Evolutionary conservation across 2,888 invertebrate genomes (phyloP), one percentile per base, ranked within the genome.

Genomic region (Neoitamus cyanurus): DNA sequence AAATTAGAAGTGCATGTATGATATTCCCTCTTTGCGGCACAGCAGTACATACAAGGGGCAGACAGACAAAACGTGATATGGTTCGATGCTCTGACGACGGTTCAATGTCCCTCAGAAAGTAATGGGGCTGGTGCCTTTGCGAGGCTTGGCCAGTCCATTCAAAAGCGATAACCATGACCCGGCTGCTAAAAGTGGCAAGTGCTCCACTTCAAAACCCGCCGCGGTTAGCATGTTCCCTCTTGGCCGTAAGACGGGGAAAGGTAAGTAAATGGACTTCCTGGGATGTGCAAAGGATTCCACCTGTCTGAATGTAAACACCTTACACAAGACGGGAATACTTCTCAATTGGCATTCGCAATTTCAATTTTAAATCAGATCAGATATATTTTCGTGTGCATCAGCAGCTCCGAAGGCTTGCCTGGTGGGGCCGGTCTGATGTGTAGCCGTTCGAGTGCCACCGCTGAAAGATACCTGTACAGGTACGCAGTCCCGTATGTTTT

Each of bases 61-160:
- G 48, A 36, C 73, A 84, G 77, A 37, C 84, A 77, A 84, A 70
- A 83, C 42, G 30, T 42, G 83, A 83, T 83, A 83, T 83, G 83
- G 83, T 83, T 83, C 83, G 73, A 84, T 58, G 77, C 48, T 77
- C 58, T 15, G 36, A 68, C 15, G 42, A 34, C 48, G 42, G 84
- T 84, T 84, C 84, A 84, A 84, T 77, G 84, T 84, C 84, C 84
- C 84, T 75, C 20, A 13, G 58, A 34, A 48, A 34, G 46, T 31
- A 83, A 42, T 70, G 70, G 42, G 37, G 58, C 58, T 58, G 70
- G 70, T 30, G 70, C 70, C 70, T 58, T 58, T 58, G 48, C 20
- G 48, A 13, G 34, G 46, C 78, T 48, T 34, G 48, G 7, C 58
- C 58, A 78, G 31, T 58, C 46, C 78, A 78, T 78, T 78, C 31